Percentiles rank a stretch among this genome's conserved stretches.
Evolutionary conservation across 2,113 vertebrate genomes (phyloP).

Genomic region (Nasalis larvatus): DNA sequence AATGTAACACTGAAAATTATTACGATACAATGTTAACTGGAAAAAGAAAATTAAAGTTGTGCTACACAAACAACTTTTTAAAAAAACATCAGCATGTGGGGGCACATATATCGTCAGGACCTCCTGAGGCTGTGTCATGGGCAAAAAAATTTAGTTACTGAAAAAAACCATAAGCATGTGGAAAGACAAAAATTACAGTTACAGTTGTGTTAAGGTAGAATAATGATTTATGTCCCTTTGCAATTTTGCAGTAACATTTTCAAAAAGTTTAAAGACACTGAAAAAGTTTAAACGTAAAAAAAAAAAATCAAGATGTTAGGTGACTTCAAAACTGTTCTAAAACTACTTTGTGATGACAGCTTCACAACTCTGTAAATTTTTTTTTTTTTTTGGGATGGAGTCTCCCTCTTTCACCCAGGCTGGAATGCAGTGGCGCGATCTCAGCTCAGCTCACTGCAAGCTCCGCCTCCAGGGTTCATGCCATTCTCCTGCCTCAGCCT

Average conservation of each 20-base stretch:
- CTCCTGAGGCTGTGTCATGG: too few relatives aligned
- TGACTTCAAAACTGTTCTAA: slow-evolving; percentile 18
- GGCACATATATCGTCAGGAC: too few relatives aligned
- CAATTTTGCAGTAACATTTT: slow-evolving; percentile 30
- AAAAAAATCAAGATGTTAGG: not conserved
- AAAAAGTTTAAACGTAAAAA: slow-evolving; percentile 9
- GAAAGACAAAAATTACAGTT: not conserved
- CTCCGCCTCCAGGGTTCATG: too few relatives aligned
- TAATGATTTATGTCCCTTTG: not conserved
- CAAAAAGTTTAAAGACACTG: not conserved
- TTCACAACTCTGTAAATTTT: not conserved
- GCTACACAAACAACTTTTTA: not conserved
- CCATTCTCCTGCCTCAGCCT: too few relatives aligned
- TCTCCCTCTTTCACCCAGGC: too few relatives aligned
- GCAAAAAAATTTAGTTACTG: too few relatives aligned
- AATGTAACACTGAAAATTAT: not conserved
- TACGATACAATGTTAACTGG: not conserved
- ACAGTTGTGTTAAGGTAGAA: not conserved
- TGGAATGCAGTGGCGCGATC: too few relatives aligned
- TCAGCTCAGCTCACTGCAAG: too few relatives aligned
- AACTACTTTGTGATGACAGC: not conserved
- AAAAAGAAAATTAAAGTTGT: slow-evolving; percentile 5
- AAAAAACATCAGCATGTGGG: too few relatives aligned
- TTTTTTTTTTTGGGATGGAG: too few relatives aligned
- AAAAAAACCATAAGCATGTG: too few relatives aligned